Evolutionary conservation across 37 sponge, comb jelly and placozoan genomes (phyloP).

Genomic region (Halichondria panicea): DNA sequence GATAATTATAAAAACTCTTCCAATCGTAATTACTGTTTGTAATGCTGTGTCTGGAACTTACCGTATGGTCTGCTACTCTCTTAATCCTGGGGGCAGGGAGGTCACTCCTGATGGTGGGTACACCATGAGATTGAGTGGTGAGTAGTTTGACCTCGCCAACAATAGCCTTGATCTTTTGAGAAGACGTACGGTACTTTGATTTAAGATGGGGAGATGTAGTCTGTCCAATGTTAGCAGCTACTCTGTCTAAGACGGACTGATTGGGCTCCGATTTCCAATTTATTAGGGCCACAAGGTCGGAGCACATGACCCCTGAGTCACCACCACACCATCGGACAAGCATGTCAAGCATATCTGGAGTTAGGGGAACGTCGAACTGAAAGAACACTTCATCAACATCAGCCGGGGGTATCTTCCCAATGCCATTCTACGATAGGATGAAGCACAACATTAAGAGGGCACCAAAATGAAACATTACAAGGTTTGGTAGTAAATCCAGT

Average conservation of each 20-base stretch:
- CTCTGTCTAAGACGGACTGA: neutral
- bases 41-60: constrained; percentile 16
- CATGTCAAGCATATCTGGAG: constrained; percentile 75
- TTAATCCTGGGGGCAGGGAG: constrained; percentile 87
- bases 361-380: constrained; percentile 89
- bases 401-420: constrained; percentile 48
- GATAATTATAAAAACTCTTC: too few relatives aligned
- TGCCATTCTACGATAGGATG: constrained; percentile 27
- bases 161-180: constrained; percentile 71
- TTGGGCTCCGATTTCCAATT: constrained; percentile 83
- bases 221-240: neutral
- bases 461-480: neutral
- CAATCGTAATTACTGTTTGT: too few relatives aligned
- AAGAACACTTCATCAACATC: constrained; percentile 62
- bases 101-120: constrained; percentile 93
- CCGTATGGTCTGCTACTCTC: constrained; percentile 84
- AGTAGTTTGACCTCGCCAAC: constrained; percentile 68
- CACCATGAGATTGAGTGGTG: constrained; percentile 74
- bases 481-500: constrained; percentile 1
- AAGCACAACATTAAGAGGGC: neutral
- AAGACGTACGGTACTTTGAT: constrained; percentile 69
- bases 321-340: constrained; percentile 77
- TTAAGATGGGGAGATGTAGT: neutral
- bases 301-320: constrained; percentile 31
- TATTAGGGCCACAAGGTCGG: constrained; percentile 68